Percentiles rank a stretch among this genome's conserved stretches.
These are phyloP conservation scores for Podabrus alpinus DNA, from an alignment of 2,888 invertebrate genomes.

Conservation along the genomic window DNA sequence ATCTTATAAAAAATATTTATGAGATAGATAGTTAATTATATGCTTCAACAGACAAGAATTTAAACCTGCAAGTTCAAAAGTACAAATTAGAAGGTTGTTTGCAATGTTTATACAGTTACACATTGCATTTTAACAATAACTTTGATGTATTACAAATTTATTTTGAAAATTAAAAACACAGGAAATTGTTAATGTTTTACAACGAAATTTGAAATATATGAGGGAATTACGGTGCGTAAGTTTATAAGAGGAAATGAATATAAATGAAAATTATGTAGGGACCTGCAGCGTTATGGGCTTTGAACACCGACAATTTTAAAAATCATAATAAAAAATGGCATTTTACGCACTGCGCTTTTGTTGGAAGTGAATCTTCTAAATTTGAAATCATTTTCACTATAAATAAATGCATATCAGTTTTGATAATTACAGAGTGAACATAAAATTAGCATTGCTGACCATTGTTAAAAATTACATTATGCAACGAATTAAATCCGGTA, in stretches of 20 bases:
- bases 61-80: neutral
- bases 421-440: neutral
- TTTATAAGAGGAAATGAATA: conserved; percentile 18
- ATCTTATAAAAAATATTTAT: neutral
- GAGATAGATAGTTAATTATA: neutral
- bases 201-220: neutral
- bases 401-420: neutral
- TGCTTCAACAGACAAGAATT: neutral
- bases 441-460: neutral
- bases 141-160: neutral
- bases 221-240: conserved; percentile 27
- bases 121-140: neutral
- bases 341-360: neutral
- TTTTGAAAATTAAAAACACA: neutral
- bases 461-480: neutral
- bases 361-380: neutral
- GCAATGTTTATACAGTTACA: neutral
- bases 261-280: conserved; percentile 4
- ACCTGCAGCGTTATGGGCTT: conserved; percentile 13
- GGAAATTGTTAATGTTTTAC: neutral
- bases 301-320: conserved; percentile 10
- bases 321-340: conserved; percentile 6
- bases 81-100: neutral
- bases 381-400: neutral
- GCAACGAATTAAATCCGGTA: neutral